Conservation (phyloP, 2,113 vertebrate species). For the Nycticryphes semicollaris region DNA sequence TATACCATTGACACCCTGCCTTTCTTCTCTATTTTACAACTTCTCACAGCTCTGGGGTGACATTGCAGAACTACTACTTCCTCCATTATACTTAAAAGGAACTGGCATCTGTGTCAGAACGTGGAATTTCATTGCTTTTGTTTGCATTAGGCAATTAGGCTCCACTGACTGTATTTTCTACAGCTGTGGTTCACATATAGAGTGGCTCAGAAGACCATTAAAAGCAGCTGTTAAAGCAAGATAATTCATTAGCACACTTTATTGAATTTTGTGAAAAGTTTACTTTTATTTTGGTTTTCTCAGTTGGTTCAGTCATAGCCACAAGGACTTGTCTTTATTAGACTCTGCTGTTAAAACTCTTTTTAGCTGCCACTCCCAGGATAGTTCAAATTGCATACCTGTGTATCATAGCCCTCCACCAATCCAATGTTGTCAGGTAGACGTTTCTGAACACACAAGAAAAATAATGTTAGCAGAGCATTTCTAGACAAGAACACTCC, state of each 20-base stretch:
- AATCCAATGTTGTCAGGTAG: not conserved
- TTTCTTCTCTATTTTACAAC: not conserved
- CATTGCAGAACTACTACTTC: not conserved
- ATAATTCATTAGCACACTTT: not conserved
- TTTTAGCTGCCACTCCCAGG: not conserved
- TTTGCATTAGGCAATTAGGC: not conserved
- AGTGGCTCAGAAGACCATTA: not conserved
- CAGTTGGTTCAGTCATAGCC: not conserved
- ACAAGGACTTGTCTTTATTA: not conserved
- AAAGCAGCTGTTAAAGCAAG: not conserved
- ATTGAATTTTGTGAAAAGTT: not conserved
- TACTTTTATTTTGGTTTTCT: not conserved
- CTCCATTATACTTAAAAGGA: not conserved
- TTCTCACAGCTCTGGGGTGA: not conserved
- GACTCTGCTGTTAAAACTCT: not conserved
- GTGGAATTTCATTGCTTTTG: not conserved
- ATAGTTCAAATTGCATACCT: not conserved
- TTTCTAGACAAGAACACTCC: not conserved
- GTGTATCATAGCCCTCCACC: not conserved
- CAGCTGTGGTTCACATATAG: not conserved
- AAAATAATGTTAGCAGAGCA: not conserved
- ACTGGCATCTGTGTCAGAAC: not conserved
- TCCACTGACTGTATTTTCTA: not conserved
- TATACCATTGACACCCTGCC: not conserved
- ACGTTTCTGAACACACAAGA: not conserved